Conservation (phyloP, 1,140 invertebrate genomes). For the Penaeus chinensis region DNA sequence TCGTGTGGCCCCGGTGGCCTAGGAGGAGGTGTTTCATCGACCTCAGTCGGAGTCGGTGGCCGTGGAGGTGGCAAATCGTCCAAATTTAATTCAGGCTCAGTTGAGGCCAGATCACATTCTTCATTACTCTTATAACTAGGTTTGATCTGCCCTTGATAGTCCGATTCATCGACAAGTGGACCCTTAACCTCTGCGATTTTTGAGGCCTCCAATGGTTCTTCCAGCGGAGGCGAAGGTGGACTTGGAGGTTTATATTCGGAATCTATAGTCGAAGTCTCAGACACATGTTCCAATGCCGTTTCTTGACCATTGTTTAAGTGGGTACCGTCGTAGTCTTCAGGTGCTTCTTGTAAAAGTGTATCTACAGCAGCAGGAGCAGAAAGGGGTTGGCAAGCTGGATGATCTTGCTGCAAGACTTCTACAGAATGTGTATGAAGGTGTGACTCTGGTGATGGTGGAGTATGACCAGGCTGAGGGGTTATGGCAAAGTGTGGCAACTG, state of each 20-base stretch:
- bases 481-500: conserved; percentile 6
- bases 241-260: conserved; percentile 12
- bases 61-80: conserved; percentile 32
- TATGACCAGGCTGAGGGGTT: neutral
- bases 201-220: too few relatives aligned
- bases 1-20: neutral
- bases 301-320: neutral
- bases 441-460: conserved; percentile 6
- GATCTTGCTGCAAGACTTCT: neutral
- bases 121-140: too few relatives aligned
- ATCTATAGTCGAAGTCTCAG: neutral
- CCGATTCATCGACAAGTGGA: too few relatives aligned
- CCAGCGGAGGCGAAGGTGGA: too few relatives aligned
- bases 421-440: neutral
- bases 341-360: neutral
- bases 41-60: neutral
- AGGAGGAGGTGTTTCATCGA: conserved; percentile 7
- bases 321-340: neutral
- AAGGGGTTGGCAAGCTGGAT: neutral
- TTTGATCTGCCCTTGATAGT: too few relatives aligned
- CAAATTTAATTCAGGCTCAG: neutral
- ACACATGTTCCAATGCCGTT: neutral
- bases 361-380: conserved; percentile 11
- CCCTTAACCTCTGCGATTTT: too few relatives aligned
- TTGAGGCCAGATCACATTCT: too few relatives aligned